These are phyloP conservation scores for Orchesellides sinensis DNA, from an alignment of 2,888 invertebrate genomes.

Conservation along the genomic window DNA sequence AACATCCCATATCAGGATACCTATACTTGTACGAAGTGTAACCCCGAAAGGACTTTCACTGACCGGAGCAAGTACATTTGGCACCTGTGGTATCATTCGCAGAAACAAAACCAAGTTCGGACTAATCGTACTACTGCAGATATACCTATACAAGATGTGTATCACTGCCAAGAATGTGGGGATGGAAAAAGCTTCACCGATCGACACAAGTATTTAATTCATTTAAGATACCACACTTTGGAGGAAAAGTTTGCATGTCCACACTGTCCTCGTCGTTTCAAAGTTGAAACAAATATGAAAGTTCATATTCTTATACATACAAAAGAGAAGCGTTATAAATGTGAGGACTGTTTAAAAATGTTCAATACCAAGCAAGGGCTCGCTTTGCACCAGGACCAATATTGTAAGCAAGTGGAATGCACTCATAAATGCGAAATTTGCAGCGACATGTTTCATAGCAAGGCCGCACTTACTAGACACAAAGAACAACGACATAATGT, in stretches of 20 bases:
- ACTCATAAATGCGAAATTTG: slow-evolving; percentile 42
- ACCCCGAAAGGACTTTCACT: not conserved
- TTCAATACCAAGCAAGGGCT: slow-evolving; percentile 2
- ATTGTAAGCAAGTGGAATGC: slow-evolving; percentile 45
- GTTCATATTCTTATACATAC: not conserved
- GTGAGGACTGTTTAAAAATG: slow-evolving; percentile 51
- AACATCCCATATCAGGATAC: slow-evolving; percentile 1
- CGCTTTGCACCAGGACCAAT: slow-evolving; percentile 5
- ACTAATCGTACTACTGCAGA: not conserved
- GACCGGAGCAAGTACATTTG: slow-evolving; percentile 2
- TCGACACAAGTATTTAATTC: slow-evolving; percentile 25
- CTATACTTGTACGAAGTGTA: slow-evolving; percentile 20
- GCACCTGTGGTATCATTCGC: slow-evolving; percentile 1
- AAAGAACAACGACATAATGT: not conserved
- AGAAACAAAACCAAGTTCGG: not conserved
- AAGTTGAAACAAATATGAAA: not conserved
- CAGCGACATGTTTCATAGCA: slow-evolving; percentile 38
- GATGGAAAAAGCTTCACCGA: slow-evolving; percentile 15
- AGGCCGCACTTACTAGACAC: slow-evolving; percentile 21
- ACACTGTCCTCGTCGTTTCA: slow-evolving; percentile 12
- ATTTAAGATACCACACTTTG: slow-evolving; percentile 22
- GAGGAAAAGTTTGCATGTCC: slow-evolving; percentile 20
- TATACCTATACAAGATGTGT: slow-evolving; percentile 50
- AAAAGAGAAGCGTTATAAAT: not conserved
- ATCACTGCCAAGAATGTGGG: slow-evolving; percentile 27